A percentile compares a stretch with the other conserved stretches of the same genome.
These are phyloP conservation scores for Lasius platythorax DNA, from an alignment of 2,888 invertebrate genomes.

Conservation along the genomic window DNA sequence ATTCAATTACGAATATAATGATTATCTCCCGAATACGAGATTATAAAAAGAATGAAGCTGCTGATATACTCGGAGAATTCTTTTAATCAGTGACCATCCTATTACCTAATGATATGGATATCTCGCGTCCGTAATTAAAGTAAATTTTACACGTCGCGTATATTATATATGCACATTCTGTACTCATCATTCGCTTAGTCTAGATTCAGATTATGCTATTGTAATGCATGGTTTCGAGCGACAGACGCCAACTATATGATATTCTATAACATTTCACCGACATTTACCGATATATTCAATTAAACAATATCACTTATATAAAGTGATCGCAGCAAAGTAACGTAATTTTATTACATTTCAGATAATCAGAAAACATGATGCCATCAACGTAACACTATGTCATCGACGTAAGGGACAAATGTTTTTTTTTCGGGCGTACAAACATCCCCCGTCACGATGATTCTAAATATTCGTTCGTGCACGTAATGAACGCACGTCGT, in stretches of 20 bases:
- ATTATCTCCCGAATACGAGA: background rate
- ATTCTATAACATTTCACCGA: constrained; percentile 7
- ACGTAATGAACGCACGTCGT: background rate
- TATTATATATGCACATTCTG: background rate
- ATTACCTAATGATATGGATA: background rate
- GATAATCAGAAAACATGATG: background rate
- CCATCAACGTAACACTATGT: background rate
- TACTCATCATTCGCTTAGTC: background rate
- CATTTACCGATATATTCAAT: constrained; percentile 4
- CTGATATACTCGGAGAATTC: constrained; percentile 16
- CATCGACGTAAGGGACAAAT: background rate
- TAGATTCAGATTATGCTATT: background rate
- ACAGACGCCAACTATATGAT: constrained; percentile 5
- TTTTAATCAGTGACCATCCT: constrained; percentile 48
- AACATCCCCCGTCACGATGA: background rate
- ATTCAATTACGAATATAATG: constrained; percentile 1
- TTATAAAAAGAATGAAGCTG: background rate
- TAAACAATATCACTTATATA: background rate
- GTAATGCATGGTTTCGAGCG: background rate
- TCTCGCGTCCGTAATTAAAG: constrained; percentile 36
- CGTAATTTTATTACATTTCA: background rate
- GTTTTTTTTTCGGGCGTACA: background rate
- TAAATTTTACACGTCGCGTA: constrained; percentile 30
- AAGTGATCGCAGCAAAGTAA: background rate
- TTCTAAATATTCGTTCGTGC: background rate